Evolutionary conservation across 1,140 invertebrate genomes (phyloP).

Genomic region (Sarcophaga bullata): DNA sequence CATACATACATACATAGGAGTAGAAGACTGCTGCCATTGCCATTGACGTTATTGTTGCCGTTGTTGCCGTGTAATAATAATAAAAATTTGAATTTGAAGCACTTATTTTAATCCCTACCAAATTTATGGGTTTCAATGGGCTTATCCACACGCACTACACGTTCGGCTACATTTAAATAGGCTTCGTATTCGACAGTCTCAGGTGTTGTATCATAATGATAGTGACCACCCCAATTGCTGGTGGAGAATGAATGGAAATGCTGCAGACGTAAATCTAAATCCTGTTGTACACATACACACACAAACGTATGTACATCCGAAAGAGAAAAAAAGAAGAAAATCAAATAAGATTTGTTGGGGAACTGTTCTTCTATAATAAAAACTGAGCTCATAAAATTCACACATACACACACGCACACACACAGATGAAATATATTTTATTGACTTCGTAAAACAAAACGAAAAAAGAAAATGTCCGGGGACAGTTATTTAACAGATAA

Average conservation of each 20-base stretch:
- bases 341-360: too few relatives aligned
- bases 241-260: conserved; percentile 94
- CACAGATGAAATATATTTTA: too few relatives aligned
- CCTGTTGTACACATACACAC: conserved; percentile 68
- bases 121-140: conserved; percentile 71
- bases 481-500: too few relatives aligned
- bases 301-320: too few relatives aligned
- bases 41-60: neutral
- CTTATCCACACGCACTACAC: conserved; percentile 82
- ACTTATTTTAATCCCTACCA: conserved; percentile 66
- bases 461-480: too few relatives aligned
- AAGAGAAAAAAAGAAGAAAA: too few relatives aligned
- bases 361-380: too few relatives aligned
- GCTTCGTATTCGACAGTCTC: conserved; percentile 82
- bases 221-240: conserved; percentile 92
- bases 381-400: too few relatives aligned
- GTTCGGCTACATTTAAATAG: conserved; percentile 83
- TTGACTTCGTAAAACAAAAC: too few relatives aligned
- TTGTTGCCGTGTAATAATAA: too few relatives aligned
- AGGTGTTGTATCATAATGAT: conserved; percentile 93
- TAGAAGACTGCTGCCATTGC: neutral
- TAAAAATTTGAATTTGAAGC: neutral
- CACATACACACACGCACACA: too few relatives aligned
- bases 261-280: conserved; percentile 87
- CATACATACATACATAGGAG: neutral